Conservation (phyloP, 1,140 invertebrate species). For the Drosophila gunungcola region DNA sequence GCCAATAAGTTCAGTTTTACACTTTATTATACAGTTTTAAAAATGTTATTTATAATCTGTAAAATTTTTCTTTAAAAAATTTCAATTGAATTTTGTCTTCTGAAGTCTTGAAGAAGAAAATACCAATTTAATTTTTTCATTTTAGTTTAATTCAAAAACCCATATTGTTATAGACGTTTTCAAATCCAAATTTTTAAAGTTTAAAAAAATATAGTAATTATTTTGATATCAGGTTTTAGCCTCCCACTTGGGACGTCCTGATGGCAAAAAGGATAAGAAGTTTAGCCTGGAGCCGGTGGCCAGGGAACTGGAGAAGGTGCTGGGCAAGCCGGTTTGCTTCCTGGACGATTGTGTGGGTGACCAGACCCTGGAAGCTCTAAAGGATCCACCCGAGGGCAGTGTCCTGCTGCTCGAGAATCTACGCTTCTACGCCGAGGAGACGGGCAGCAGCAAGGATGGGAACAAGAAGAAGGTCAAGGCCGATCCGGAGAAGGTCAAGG, state of each 20-base stretch:
- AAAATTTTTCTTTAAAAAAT: too few species aligned
- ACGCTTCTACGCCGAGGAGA: conserved; percentile 98
- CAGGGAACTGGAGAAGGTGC: conserved; percentile 93
- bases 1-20: too few species aligned
- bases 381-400: conserved; percentile 92
- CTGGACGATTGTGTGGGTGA: conserved; percentile 96
- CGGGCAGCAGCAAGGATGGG: conserved; percentile 97
- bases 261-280: conserved; percentile 93
- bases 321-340: conserved; percentile 94
- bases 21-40: too few species aligned
- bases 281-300: conserved; percentile 96
- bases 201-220: too few species aligned
- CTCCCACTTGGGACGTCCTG: conserved; percentile 98
- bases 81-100: too few species aligned
- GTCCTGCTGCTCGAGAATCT: conserved; percentile 98
- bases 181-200: not conserved
- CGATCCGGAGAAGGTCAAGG: conserved; percentile 87
- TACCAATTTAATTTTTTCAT: too few species aligned
- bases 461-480: conserved; percentile 92
- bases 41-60: too few species aligned
- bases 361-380: conserved; percentile 94
- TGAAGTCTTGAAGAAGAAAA: too few species aligned
- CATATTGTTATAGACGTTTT: not conserved
- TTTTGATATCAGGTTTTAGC: conserved; percentile 88
- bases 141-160: too few species aligned